Percentiles rank a stretch among this genome's conserved stretches.
Evolutionary conservation across 1,140 invertebrate species (phyloP).

Genomic region (Eufriesea mexicana): DNA sequence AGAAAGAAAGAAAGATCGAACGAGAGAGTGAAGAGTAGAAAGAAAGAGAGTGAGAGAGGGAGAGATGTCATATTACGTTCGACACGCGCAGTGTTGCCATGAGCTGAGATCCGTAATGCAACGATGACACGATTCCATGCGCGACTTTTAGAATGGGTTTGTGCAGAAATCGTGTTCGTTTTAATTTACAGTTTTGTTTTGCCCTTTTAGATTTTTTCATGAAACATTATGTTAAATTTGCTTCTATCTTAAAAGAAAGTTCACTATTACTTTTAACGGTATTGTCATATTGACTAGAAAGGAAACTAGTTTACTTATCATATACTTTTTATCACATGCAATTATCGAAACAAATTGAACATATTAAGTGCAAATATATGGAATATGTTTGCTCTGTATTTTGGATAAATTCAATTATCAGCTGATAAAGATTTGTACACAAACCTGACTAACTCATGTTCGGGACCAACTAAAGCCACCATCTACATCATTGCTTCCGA

Average conservation of each 20-base stretch:
- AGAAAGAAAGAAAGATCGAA: slow-evolving; percentile 52
- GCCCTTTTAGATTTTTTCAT: background rate
- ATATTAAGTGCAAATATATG: background rate
- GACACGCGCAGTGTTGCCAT: slow-evolving; percentile 50
- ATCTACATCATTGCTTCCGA: slow-evolving; percentile 66
- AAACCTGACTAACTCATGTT: slow-evolving; percentile 73
- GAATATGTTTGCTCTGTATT: background rate
- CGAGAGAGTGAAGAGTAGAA: slow-evolving; percentile 50
- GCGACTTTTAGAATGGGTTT: slow-evolving; percentile 59
- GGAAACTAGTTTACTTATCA: background rate
- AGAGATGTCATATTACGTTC: slow-evolving; percentile 41
- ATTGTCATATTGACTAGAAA: background rate
- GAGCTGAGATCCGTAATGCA: slow-evolving; percentile 60
- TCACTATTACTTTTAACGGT: background rate
- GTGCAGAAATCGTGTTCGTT: slow-evolving; percentile 60
- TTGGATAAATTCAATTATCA: background rate
- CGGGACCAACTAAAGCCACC: slow-evolving; percentile 80
- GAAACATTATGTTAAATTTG: background rate
- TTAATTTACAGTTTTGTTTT: background rate
- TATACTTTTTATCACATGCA: background rate
- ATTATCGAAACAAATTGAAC: background rate
- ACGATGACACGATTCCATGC: slow-evolving; percentile 59
- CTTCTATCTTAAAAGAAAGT: too few relatives aligned
- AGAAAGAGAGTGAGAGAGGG: slow-evolving; percentile 18
- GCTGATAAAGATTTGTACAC: slow-evolving; percentile 58